phyloP scores from a whole-genome alignment of 2,888 invertebrate genomes.

The Nephrotoma appendiculata region DNA sequence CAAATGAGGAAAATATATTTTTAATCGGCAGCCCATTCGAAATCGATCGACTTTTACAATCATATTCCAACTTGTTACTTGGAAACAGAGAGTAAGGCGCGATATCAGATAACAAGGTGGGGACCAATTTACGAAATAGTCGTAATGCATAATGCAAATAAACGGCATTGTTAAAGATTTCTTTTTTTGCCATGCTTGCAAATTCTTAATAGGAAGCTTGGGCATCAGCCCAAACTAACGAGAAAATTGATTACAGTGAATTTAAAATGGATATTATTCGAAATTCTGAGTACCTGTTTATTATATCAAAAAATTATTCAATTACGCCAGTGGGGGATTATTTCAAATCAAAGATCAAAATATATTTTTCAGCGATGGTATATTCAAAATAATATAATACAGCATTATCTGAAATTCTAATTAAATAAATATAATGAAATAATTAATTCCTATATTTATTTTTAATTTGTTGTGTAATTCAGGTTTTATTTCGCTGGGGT shows the following conservation, averaged over 20 bases:
- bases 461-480: not conserved
- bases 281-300: conserved; percentile 51
- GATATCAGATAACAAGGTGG: conserved; percentile 89
- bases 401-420: not conserved
- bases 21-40: conserved; percentile 54
- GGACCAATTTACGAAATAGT: conserved; percentile 79
- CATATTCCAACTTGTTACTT: conserved; percentile 49
- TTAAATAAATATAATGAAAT: not conserved
- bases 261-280: conserved; percentile 42
- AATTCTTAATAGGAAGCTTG: conserved; percentile 47
- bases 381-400: not conserved
- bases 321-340: conserved; percentile 19
- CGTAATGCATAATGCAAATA: conserved; percentile 87
- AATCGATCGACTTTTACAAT: conserved; percentile 45
- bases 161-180: conserved; percentile 54
- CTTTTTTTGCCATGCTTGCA: conserved; percentile 62
- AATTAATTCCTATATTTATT: not conserved
- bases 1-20: conserved; percentile 62
- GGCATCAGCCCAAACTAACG: conserved; percentile 36
- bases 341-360: conserved; percentile 9
- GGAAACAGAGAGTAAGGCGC: conserved; percentile 69
- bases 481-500: not conserved
- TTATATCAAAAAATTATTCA: conserved; percentile 34
- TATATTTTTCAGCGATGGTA: conserved; percentile 11
- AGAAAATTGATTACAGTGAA: conserved; percentile 41